Percentiles rank a stretch among this genome's conserved stretches.
phyloP scores from a whole-genome alignment of 2,113 vertebrate species.

The Hiodon alosoides region DNA sequence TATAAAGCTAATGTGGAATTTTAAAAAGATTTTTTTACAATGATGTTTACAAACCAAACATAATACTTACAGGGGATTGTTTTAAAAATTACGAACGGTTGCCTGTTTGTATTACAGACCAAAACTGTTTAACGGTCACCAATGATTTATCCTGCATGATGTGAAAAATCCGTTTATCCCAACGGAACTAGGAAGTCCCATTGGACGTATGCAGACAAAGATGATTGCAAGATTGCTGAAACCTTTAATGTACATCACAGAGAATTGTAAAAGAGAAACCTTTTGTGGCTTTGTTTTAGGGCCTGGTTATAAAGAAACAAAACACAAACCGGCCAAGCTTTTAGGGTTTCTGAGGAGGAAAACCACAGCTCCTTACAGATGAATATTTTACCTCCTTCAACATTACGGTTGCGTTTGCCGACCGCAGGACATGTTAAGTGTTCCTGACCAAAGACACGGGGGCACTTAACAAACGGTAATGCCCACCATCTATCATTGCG shows the following conservation, averaged over 20 bases:
- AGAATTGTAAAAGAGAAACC: slow-evolving; percentile 46
- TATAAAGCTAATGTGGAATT: not conserved
- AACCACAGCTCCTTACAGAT: slow-evolving; percentile 67
- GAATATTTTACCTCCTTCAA: slow-evolving; percentile 73
- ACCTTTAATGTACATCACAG: slow-evolving; percentile 47
- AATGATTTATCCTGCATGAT: too few relatives aligned
- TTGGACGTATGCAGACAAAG: not conserved
- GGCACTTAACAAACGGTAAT: slow-evolving; percentile 76
- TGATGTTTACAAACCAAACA: not conserved
- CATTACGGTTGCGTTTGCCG: slow-evolving; percentile 63
- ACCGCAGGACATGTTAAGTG: slow-evolving; percentile 74
- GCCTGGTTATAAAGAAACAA: slow-evolving; percentile 53
- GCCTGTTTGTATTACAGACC: not conserved
- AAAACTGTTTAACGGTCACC: not conserved
- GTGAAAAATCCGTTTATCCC: too few relatives aligned
- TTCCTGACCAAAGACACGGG: slow-evolving; percentile 66
- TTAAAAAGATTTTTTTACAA: not conserved
- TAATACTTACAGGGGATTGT: not conserved
- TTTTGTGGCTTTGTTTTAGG: slow-evolving; percentile 51
- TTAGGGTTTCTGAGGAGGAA: slow-evolving; percentile 64
- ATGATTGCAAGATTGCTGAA: slow-evolving; percentile 32
- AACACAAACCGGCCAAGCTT: slow-evolving; percentile 64
- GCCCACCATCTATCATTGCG: slow-evolving; percentile 62
- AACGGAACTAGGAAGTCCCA: too few relatives aligned
- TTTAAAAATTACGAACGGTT: not conserved